phyloP scores from a whole-genome alignment of 2,888 invertebrate species.

The Eupeodes latifasciatus region DNA sequence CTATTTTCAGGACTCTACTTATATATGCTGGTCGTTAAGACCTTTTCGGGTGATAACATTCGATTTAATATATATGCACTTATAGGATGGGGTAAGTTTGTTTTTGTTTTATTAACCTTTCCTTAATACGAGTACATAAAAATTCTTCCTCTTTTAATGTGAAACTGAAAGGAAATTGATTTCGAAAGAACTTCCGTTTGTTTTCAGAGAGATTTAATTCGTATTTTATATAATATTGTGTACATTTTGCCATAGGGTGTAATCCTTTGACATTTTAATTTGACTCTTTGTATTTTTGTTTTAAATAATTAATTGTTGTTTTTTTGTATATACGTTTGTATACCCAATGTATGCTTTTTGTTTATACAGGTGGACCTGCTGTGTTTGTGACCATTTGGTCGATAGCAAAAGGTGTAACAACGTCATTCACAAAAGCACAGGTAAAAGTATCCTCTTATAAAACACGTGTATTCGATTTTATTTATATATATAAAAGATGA shows the following conservation, averaged over 20 bases:
- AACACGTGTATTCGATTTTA: neutral
- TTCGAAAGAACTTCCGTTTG: conserved; percentile 50
- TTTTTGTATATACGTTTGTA: neutral
- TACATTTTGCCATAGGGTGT: neutral
- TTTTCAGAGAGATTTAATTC: neutral
- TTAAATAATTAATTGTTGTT: conserved; percentile 14
- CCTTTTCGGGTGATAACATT: conserved; percentile 93
- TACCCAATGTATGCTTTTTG: neutral
- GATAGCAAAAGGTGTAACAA: conserved; percentile 82
- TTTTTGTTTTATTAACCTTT: neutral
- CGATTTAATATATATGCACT: conserved; percentile 91
- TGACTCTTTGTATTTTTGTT: neutral
- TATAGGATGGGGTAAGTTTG: conserved; percentile 94
- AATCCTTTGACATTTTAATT: conserved; percentile 8
- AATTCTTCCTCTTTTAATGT: neutral
- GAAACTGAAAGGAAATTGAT: conserved; percentile 57
- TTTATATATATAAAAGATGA: no score
- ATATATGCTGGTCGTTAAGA: conserved; percentile 94
- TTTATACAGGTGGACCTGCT: conserved; percentile 81
- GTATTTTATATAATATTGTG: neutral
- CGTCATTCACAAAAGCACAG: conserved; percentile 79
- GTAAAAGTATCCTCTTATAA: conserved; percentile 72
- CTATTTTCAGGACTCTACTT: conserved; percentile 89
- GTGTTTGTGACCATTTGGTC: conserved; percentile 83
- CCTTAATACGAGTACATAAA: no score